These are phyloP conservation scores for Petaurus breviceps DNA, from an alignment of 2,113 vertebrate species.

Conservation along the genomic window DNA sequence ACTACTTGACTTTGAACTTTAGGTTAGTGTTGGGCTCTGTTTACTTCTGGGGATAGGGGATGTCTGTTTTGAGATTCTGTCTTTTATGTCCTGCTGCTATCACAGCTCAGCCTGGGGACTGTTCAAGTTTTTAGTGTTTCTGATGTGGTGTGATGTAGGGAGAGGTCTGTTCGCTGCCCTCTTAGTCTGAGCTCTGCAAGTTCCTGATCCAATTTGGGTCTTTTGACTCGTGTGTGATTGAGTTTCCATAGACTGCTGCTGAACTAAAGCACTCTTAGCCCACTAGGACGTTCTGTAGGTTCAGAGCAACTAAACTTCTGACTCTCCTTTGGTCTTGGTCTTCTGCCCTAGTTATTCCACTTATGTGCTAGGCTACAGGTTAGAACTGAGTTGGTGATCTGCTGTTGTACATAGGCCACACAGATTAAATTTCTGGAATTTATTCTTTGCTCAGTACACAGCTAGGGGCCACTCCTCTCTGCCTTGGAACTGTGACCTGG, in stretches of 20 bases:
- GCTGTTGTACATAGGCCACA: not conserved
- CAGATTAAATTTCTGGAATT: not conserved
- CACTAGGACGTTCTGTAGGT: not conserved
- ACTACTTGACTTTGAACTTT: not conserved
- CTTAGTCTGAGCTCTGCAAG: not conserved
- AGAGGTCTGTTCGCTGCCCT: not conserved
- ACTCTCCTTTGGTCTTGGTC: not conserved
- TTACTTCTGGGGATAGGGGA: not conserved
- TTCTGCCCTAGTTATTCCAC: not conserved
- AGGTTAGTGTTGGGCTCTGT: not conserved
- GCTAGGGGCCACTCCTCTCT: not conserved
- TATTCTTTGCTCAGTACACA: not conserved
- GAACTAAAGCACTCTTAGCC: not conserved
- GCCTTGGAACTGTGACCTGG: not conserved
- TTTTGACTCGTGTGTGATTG: not conserved
- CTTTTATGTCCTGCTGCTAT: not conserved
- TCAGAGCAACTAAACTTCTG: not conserved
- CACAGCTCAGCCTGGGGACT: not conserved
- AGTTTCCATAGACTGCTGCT: not conserved
- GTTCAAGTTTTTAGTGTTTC: not conserved
- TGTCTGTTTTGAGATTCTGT: not conserved
- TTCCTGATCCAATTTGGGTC: not conserved
- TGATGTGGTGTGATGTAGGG: not conserved
- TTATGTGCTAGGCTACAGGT: not conserved
- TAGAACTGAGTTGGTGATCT: not conserved